Base-by-base conservation (phyloP, 1,140 invertebrate genomes). In the Drosophila takahashii region DNA sequence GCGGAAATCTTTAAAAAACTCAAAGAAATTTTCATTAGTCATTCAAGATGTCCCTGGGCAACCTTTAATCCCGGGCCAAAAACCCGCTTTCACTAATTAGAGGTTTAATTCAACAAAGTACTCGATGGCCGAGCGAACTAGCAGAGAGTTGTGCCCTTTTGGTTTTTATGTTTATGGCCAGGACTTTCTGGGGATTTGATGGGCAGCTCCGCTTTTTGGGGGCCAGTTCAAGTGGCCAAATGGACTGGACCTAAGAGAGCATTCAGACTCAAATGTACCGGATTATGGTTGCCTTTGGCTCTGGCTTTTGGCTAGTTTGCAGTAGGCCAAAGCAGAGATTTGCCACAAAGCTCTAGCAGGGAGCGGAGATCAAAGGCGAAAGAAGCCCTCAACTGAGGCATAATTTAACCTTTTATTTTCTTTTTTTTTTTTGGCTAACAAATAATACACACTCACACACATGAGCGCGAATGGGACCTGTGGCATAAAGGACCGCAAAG, bases 171-270 rank as follows among this genome's bases (percentile, higher is more conserved):
- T 71, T 71, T 71, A 71, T 71, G 67, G 64, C 34, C 3, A 7
- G 65, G 67, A 70, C 67, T 71, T 70, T 71, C 37, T 51, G 64
- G 64, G 64, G 64, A 67, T 67, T 67, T 67, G 64, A 67, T 67
- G 64, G 64, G 8, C 45, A 70, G 51, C 64, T 66, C 27, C 51
- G 47, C 22, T 22, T 34, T 71, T 71, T 48, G 3, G 34, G 53
- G 42, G 54, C 44, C 54, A 56, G 52, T 58, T 58, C 45, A 67
- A 79, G 57, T 70, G 57, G 50, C 72, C 41, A 32, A 72, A 66
- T 77, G 67, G 57, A 45, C 39, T 71, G 69, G 62, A 70, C 80
- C 59, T 81, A 57, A 61, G 79, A 84, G 80, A 79, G 69, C 64
- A 60, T 74, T 79, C 69, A 78, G 77, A 61, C 45, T 70, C 58